Evolutionary conservation across 2,113 vertebrate species (phyloP).

Genomic region (Oryzias melastigma): DNA sequence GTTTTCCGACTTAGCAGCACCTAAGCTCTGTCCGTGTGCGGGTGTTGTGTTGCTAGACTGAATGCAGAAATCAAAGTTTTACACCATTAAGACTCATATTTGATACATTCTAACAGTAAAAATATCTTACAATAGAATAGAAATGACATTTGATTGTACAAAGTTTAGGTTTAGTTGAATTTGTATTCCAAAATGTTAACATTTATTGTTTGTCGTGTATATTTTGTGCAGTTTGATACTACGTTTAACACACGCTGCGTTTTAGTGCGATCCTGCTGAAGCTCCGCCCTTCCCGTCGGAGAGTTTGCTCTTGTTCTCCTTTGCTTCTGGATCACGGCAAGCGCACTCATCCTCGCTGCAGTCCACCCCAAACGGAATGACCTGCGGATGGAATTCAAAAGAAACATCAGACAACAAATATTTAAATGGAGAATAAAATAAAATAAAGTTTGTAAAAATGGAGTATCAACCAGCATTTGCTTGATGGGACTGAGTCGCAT

Average conservation of each 20-base stretch:
- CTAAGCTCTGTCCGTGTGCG: constrained; percentile 14
- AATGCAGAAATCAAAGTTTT: constrained; percentile 3
- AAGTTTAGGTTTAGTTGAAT: constrained; percentile 21
- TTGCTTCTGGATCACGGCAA: constrained; percentile 90
- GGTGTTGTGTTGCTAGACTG: constrained; percentile 22
- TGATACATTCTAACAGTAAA: constrained; percentile 16
- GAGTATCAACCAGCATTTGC: constrained; percentile 19
- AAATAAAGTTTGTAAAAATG: no score
- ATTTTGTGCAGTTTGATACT: constrained; percentile 43
- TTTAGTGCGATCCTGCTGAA: constrained; percentile 43
- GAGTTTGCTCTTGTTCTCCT: constrained; percentile 84
- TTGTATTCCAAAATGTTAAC: constrained; percentile 18
- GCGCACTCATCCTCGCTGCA: constrained; percentile 93
- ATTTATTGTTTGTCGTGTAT: constrained; percentile 44
- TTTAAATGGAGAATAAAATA: no score
- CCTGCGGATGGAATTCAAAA: constrained; percentile 66
- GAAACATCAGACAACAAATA: no score
- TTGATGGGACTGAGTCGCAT: constrained; percentile 25
- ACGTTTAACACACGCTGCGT: constrained; percentile 30
- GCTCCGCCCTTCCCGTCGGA: constrained; percentile 23
- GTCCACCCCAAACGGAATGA: constrained; percentile 92
- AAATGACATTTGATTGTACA: constrained; percentile 15
- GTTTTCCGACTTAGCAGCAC: constrained; percentile 15
- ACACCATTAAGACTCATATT: constrained; percentile 23
- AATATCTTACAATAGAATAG: constrained; percentile 10